Base-by-base conservation (phyloP, 2,113 vertebrate genomes). In the Bujurquina vittata region DNA sequence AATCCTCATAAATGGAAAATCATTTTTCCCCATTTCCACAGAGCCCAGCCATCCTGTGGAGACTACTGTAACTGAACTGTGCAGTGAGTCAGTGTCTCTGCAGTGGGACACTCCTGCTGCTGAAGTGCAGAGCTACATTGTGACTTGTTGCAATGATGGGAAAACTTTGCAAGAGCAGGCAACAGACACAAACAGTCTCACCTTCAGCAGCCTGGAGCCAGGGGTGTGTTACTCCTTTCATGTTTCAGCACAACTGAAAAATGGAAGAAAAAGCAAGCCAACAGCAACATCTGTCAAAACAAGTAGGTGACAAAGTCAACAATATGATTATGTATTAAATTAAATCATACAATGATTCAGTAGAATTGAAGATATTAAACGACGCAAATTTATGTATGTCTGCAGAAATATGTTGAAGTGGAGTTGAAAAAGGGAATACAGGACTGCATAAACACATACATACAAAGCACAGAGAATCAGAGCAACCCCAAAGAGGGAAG, bases 71-170 rank as follows among this genome's bases (percentile, higher is more conserved):
- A 3, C 0, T 10, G 3, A 61, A 1, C 5, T 49, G n/a, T 61
- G 33, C 60, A 69, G 2, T 15, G 59, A 79, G 52, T 79, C 31
- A 9, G 4, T 86, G 52, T 40, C 58, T 43, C 54, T 75, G 52
- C 3, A 17, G 1, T 82, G 75, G 84, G 75, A 86, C 14, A 3
- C 14, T 31, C 77, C 74, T 60, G 46, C 0, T 84, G 77, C 58
- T 81, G 77, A 77, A 40, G 76, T 57, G 29, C 46, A 72, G 63
- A 23, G 22, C 31, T 73, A 54, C 52, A 55, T 5, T 26, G 77
- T 59, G 74, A 61, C 62, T 7, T 81, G 58, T 20, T 58, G 18
- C 29, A 52, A 5, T 0, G 63, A 63, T 1, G 73, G 29, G 57
- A 63, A 80, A 52, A 17, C 6, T 63, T 35, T 63, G 35, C 17